Evolutionary conservation across 2,113 vertebrate genomes (phyloP).

Genomic region (Picathartes gymnocephalus): DNA sequence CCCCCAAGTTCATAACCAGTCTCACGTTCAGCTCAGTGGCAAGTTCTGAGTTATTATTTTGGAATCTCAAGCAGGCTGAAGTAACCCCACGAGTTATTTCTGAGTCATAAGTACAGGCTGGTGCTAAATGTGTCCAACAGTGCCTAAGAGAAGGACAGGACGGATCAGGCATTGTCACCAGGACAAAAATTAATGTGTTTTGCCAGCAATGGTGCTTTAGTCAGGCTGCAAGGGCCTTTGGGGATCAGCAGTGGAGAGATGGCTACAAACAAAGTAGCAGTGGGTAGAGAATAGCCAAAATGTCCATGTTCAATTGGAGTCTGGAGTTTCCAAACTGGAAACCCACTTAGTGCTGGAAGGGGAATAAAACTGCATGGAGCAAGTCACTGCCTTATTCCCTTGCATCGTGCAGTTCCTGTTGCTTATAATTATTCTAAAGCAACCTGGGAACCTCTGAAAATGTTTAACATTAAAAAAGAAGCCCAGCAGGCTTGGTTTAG

Average conservation of each 20-base stretch:
- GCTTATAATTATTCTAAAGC: not conserved
- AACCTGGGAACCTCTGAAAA: not conserved
- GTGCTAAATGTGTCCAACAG: slow-evolving; percentile 27
- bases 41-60: not conserved
- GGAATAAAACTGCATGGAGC: not conserved
- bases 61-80: not conserved
- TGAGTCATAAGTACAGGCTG: not conserved
- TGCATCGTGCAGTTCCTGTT: not conserved
- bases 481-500: rapidly evolving
- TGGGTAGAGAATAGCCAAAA: not conserved
- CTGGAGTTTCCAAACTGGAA: not conserved
- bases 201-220: not conserved
- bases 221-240: not conserved
- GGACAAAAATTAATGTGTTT: not conserved
- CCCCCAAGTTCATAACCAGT: not conserved
- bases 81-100: not conserved
- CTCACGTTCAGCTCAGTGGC: not conserved
- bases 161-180: not conserved
- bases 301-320: not conserved
- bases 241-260: not conserved
- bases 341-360: not conserved
- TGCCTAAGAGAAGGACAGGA: slow-evolving; percentile 19
- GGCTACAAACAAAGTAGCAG: not conserved
- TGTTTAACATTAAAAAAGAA: not conserved
- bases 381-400: not conserved